Evolutionary conservation across 2,113 vertebrate species (phyloP).

Genomic region (Takifugu bimaculatus): DNA sequence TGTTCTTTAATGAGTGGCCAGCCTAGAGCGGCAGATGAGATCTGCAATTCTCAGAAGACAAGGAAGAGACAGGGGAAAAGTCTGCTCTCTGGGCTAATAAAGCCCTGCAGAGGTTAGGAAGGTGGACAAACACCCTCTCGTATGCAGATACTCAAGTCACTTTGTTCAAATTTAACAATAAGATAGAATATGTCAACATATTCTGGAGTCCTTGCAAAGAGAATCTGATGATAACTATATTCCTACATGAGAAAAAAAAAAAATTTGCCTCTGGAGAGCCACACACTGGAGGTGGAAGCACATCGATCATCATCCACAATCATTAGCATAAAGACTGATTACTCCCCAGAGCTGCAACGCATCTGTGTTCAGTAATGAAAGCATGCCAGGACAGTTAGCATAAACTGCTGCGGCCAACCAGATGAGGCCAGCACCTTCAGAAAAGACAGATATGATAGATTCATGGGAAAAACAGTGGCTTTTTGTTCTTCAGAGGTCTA

Average conservation of each 20-base stretch:
- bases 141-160: constrained; percentile 2
- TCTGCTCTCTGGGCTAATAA: constrained; percentile 63
- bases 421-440: constrained; percentile 64
- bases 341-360: constrained; percentile 42
- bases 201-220: constrained; percentile 15
- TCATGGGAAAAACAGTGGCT: constrained; percentile 40
- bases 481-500: constrained; percentile 36
- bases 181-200: constrained; percentile 12
- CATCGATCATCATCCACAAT: constrained; percentile 59
- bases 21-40: constrained; percentile 60
- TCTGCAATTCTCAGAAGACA: constrained; percentile 49
- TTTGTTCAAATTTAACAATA: constrained; percentile 24
- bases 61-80: constrained; percentile 48
- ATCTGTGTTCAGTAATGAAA: constrained; percentile 50
- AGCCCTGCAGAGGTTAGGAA: constrained; percentile 46
- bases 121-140: not conserved
- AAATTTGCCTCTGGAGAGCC: constrained; percentile 17
- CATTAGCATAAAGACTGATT: constrained; percentile 64
- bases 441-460: constrained; percentile 46
- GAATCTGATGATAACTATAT: constrained; percentile 20
- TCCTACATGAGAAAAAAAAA: constrained; percentile 20
- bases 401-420: constrained; percentile 42
- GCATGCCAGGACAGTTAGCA: constrained; percentile 67
- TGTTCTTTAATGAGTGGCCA: constrained; percentile 51
- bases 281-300: constrained; percentile 45